Base-by-base conservation (phyloP, 2,797 vertebrate genomes). In the Syngnathus acus region DNA sequence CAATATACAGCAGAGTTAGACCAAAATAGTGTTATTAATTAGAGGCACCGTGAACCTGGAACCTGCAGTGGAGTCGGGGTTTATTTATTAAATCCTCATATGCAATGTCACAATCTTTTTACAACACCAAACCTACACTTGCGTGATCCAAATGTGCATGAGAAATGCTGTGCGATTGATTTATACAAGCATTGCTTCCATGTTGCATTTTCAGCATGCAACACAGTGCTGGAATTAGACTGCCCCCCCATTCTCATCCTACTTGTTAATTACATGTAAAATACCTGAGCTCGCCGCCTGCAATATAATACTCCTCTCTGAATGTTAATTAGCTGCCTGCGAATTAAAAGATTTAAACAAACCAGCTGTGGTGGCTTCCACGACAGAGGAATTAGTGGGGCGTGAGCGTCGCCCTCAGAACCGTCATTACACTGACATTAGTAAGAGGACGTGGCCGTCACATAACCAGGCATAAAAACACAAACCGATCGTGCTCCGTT, bases 261-360 rank as follows among this genome's bases (percentile, higher is more conserved):
- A 51, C 74, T 80, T 43, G 76, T 86, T 90, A 88, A 88, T 88
- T 86, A 86, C 89, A 90, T 84, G 82, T 88, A 83, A 86, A 84
- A 87, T 86, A 87, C 82, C 86, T 87, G 82, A 86, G 78, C 84
- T 87, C 81, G 83, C 78, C 76, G 79, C 79, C 85, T 81, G 82
- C 74, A 71, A 78, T 81, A 78, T 85, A 88, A 85, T 83, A 80
- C 79, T 69, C 72, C 71, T 79, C 84, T 80, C 76, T 82, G 87
- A 89, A 90, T 89, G 85, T 86, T 88, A 90, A 92, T 91, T 90
- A 91, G 89, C 85, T 86, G 85, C 75, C 85, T 88, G 80, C 87
- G 88, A 91, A 89, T 88, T 86, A 84, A 86, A 87, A 86, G 86
- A 89, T 90, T 89, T 84, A 87, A 90, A 89, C 86, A 89, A 90